Evolutionary conservation across 37 sponge, comb jelly and placozoan species (phyloP), one percentile per base, ranked within the genome.

Genomic region (Halichondria panicea): DNA sequence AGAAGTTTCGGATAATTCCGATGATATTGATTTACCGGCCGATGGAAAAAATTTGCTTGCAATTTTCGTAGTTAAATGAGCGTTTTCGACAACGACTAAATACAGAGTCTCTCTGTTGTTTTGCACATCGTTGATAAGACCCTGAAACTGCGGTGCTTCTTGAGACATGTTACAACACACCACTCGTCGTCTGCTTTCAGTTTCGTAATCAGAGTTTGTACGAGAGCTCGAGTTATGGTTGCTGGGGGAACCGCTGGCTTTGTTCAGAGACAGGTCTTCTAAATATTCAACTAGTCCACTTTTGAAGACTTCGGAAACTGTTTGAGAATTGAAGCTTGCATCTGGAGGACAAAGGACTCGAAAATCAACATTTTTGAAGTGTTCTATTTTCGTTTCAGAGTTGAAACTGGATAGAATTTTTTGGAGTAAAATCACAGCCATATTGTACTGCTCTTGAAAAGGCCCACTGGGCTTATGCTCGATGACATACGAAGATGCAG

Each of bases 401-500:
- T 64, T 55, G 31, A 52, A 40, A 22, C 43, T 30, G 25, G 43
- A 52, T 32, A 77, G 52, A 43, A 75, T 61, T 62, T 55, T 64
- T 70, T 87, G 81, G 39, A 87, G 56, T 41, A 87, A 39, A 54
- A 62, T 53, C 80, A 87, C 46, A n/a, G 87, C 81, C 0, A 80
- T 52, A 43, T 42, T 66, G 62, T 80, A 79, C 25, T 87, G 87
- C 34, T 87, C 76, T 24, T 72, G 74, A 31, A 67, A 87, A 5
- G 87, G 87, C 0, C 87, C 87, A 30, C 31, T 12, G 34, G 87
- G 87, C 12, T 48, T 70, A 34, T 87, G 75, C 35, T 87, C 87
- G 3, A 87, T 63, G 6, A 79, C 34, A 55, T 79, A 75, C 25
- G 81, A 55, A 43, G 63, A 18, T 3, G 46, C 0, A 30, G 87